Base-by-base conservation (phyloP, 2,888 invertebrate genomes). In the Tachina grossa region DNA sequence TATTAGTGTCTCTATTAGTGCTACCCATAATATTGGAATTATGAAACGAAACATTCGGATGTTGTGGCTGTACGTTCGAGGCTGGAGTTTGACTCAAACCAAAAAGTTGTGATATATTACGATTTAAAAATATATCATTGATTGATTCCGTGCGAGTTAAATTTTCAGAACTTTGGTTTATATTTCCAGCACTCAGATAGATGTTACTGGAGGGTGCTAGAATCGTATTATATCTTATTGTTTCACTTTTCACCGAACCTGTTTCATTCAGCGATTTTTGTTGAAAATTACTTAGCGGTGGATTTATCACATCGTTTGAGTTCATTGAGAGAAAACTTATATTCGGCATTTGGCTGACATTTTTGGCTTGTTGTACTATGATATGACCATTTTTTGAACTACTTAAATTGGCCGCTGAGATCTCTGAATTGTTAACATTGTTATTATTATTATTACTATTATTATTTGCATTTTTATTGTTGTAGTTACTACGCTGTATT, bases 101-200 rank as follows among this genome's bases (percentile, higher is more conserved):
- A 51, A 92, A 91, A 13, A 92, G 87, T 76, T 92, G 91, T 9
- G 91, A 88, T 75, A 91, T 90, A 76, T 91, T 92, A 22, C 92
- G 91, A 85, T 92, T 92, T n/a, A 92, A 66, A 78, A 90, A 92
- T 39, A 92, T 92, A 76, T 92, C 92, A 81, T 92, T 92, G 68
- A 92, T 90, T 10, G 91, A 89, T 84, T 92, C 92, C 2, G 88
- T 88, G 8, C 90, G 86, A 1, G 78, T 83, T 1, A 87, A 72
- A 61, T 85, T 89, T 16, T 90, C 89, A 0, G 87, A 83, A 72
- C 83, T 83, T 45, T 87, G 88, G 19, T 88, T 84, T 51, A 84
- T 63, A 84, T 87, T 87, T 45, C 49, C 83, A 51, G 77, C 84
- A 76, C 88, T 89, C 19, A 89, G 86, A 59, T 89, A 89, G 39